Conservation (phyloP, 2,113 vertebrate genomes). For the Ahaetulla prasina region DNA sequence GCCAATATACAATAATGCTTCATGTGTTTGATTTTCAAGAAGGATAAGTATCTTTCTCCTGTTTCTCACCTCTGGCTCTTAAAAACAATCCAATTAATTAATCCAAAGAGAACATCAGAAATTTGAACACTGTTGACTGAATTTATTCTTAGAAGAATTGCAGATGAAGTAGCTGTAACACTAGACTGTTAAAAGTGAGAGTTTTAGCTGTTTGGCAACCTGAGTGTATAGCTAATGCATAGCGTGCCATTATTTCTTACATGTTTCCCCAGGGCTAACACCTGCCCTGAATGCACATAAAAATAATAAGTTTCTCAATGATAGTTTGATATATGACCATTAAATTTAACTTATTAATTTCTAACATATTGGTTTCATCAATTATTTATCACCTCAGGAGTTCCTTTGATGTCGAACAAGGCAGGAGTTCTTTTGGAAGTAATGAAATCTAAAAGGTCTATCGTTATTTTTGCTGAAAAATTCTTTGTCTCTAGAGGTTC, state of each 20-base stretch:
- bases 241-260: neutral
- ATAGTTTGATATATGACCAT: neutral
- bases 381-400: slow-evolving; percentile 7
- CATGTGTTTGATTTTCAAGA: neutral
- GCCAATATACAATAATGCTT: neutral
- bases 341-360: neutral
- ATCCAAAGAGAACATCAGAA: neutral
- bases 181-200: neutral
- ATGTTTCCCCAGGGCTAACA: neutral
- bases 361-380: neutral
- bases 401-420: neutral
- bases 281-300: neutral
- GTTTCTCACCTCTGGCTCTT: neutral
- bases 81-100: neutral
- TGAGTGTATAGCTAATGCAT: neutral
- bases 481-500: neutral
- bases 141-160: neutral
- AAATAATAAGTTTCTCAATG: neutral
- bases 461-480: neutral
- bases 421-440: neutral
- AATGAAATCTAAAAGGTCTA: neutral
- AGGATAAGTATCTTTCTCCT: neutral
- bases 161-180: neutral
- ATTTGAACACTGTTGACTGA: neutral
- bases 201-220: neutral